phyloP scores from a whole-genome alignment of 2,888 invertebrate species.

The Agrochola lychnidis region DNA sequence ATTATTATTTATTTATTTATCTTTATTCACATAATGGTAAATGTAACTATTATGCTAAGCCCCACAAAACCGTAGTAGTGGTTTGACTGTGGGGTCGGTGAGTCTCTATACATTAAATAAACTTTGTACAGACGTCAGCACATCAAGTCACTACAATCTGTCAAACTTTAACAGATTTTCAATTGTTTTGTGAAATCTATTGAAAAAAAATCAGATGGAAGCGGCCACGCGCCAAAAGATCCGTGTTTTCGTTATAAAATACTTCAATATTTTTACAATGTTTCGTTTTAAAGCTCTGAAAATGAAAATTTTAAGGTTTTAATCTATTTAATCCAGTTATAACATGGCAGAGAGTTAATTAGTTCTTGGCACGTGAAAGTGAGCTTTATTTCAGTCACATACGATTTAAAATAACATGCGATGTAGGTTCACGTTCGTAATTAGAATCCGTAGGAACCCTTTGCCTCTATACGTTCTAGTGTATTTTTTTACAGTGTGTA shows the following conservation, averaged over 20 bases:
- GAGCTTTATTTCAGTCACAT: constrained; percentile 28
- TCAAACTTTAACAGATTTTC: too few species aligned
- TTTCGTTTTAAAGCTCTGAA: constrained; percentile 23
- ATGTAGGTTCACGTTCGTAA: constrained; percentile 30
- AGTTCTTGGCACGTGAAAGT: constrained; percentile 27
- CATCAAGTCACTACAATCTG: too few species aligned
- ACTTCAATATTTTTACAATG: constrained; percentile 21
- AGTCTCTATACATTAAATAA: too few species aligned
- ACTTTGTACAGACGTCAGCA: too few species aligned
- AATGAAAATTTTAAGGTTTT: constrained; percentile 37
- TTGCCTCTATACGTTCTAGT: constrained; percentile 7
- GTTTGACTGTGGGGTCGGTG: too few species aligned
- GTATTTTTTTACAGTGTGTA: constrained; percentile 1
- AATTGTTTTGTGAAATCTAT: not conserved
- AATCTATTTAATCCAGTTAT: constrained; percentile 56
- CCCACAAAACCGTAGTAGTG: too few species aligned
- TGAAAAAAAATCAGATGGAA: not conserved
- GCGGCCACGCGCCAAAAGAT: not conserved
- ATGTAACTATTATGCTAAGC: too few species aligned
- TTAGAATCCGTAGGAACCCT: constrained; percentile 28
- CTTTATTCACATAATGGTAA: too few species aligned
- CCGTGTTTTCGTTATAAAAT: constrained; percentile 8
- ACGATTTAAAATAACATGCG: constrained; percentile 36
- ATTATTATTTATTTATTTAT: too few species aligned
- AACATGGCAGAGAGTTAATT: constrained; percentile 49